A percentile compares a stretch with the other conserved stretches of the same genome.
These are phyloP conservation scores for Calvadosia cruxmelitensis DNA, from an alignment of 30 jellyfish, hydroid and myxozoan genomes.

Conservation along the genomic window DNA sequence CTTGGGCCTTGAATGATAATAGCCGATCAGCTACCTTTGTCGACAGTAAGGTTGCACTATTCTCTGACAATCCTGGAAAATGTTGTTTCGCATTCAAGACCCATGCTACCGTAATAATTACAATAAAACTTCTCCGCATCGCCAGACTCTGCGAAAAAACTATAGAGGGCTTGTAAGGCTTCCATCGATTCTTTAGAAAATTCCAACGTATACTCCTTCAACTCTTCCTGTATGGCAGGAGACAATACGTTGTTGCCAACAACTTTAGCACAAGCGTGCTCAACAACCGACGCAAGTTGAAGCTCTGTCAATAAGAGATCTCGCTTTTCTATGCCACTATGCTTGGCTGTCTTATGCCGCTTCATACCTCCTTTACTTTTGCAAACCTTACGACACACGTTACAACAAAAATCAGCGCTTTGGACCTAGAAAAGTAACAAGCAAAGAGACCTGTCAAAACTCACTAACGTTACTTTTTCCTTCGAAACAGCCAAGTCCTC, in stretches of 20 bases:
- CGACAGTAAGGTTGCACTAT: slow-evolving; percentile 17
- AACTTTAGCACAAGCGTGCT: not conserved
- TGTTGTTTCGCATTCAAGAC: slow-evolving; percentile 9
- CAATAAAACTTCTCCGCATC: not conserved
- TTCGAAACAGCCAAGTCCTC: no score
- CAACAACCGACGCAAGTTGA: not conserved
- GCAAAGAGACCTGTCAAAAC: no score
- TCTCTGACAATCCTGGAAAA: slow-evolving; percentile 11
- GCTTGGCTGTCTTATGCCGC: not conserved
- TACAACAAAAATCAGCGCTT: no score
- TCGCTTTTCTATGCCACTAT: not conserved
- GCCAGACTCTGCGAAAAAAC: not conserved
- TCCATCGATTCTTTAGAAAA: not conserved
- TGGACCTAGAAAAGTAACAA: no score
- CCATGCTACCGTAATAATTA: not conserved
- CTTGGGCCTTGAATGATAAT: slow-evolving; percentile 5
- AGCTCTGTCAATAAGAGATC: not conserved
- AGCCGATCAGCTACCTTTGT: slow-evolving; percentile 12
- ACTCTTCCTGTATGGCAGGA: not conserved
- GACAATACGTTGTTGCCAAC: not conserved
- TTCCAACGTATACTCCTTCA: not conserved
- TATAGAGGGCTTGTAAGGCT: not conserved
- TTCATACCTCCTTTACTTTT: not conserved
- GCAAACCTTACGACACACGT: not conserved
- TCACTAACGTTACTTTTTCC: no score